phyloP scores from a whole-genome alignment of 2,113 vertebrate species.

The Pelvicachromis taeniatus region DNA sequence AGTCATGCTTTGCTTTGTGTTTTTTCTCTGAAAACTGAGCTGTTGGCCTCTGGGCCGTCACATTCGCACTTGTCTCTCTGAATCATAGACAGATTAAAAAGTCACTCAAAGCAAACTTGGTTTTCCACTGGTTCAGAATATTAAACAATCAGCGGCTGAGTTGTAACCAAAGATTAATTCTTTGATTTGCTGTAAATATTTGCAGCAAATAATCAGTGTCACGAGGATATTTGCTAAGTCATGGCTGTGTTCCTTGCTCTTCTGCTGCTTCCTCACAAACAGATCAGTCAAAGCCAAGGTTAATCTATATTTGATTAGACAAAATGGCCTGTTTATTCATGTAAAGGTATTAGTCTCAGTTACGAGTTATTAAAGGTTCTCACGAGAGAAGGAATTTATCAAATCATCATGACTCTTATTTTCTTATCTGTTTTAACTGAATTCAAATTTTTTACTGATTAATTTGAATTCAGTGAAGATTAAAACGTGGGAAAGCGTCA shows the following conservation, averaged over 20 bases:
- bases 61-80: background rate
- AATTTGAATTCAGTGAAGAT: fast-evolving
- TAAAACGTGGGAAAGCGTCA: fast-evolving
- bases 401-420: background rate
- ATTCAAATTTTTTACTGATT: background rate
- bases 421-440: background rate
- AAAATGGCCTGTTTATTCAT: background rate
- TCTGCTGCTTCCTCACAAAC: background rate
- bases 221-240: constrained; percentile 44
- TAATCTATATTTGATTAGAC: constrained; percentile 12
- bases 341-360: background rate
- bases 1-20: background rate
- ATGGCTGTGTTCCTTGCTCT: background rate
- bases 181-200: constrained; percentile 67
- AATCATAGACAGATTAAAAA: background rate
- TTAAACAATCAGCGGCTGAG: constrained; percentile 53
- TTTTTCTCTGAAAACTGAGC: fast-evolving
- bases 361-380: background rate
- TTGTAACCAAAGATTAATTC: constrained; percentile 50
- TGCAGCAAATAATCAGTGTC: constrained; percentile 65
- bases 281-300: background rate
- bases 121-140: constrained; percentile 1
- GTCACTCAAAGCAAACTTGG: constrained; percentile 2
- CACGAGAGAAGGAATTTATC: background rate
- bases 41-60: background rate